Evolutionary conservation across 1,140 invertebrate species (phyloP), one percentile per base, ranked within the genome.

Genomic region (Drosophila mauritiana): DNA sequence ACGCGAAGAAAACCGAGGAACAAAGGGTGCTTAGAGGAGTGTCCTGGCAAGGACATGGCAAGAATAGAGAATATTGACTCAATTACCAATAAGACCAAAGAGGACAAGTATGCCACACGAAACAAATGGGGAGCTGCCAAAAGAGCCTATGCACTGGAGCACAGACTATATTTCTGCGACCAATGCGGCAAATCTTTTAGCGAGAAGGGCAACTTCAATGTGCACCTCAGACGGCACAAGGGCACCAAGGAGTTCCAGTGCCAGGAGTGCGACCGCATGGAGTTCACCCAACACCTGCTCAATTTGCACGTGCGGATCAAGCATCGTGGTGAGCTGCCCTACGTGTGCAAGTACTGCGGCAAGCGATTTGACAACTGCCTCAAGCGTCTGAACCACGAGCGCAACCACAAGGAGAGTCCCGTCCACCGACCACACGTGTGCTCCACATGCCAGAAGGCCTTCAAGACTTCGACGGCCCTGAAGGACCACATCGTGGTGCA

Each of bases 141-240:
- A 34, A 31, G 46, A 37, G 34, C 31, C 2, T 13, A 15, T 3
- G 25, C 31, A 12, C 53, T 37, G 17, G 27, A 55, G 8, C 10
- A 48, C 25, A 52, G 52, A 1, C 27, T 10, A 0, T 74, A 43
- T 13, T 59, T 74, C 48, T 82, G 80, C 40, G 63, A 74, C 34
- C 69, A 82, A 13, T 78, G 80, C 17, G 74, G 69, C 1, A 74
- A 73, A 25, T 48, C 43, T 34, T 82, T 82, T 15, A 78, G 59
- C 22, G 69, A 82, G 7, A 74, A 49, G 13, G 59, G 74, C 27
- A 82, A 78, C n/a, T 68, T 82, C 4, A 82, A 82, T 34, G 62
- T 78, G 1, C 74, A 82, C 17, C 17, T 74, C 13, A 67, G 53
- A 6, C 63, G 74, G 0, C 80, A 82, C 46, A 52, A 40, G 20